Percentiles rank a stretch among this genome's conserved stretches.
Evolutionary conservation across 2,888 invertebrate genomes (phyloP).

Genomic region (Drosophila bunnanda): DNA sequence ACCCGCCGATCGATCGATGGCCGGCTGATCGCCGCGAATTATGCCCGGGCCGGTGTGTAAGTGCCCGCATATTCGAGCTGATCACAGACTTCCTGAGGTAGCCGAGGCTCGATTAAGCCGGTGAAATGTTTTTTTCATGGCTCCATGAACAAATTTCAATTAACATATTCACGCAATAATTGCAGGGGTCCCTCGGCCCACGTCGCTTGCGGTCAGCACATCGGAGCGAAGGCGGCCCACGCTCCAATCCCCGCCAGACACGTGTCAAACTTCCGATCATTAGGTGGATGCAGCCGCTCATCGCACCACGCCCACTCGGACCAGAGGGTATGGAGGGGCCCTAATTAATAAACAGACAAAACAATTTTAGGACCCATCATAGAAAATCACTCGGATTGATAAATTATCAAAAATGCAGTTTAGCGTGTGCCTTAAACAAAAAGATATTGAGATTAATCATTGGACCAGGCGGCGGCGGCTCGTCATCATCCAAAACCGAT

Average conservation of each 20-base stretch:
- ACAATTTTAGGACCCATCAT: slow-evolving; percentile 59
- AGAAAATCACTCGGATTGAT: slow-evolving; percentile 55
- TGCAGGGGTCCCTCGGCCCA: slow-evolving; percentile 46
- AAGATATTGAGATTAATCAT: slow-evolving; percentile 75
- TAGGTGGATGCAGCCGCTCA: slow-evolving; percentile 53
- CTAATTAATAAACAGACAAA: slow-evolving; percentile 77
- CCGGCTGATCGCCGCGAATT: slow-evolving; percentile 38
- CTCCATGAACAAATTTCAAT: slow-evolving; percentile 71
- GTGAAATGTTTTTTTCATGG: slow-evolving; percentile 65
- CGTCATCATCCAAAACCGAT: slow-evolving; percentile 42
- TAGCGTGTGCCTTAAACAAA: slow-evolving; percentile 74
- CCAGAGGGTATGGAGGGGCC: slow-evolving; percentile 21
- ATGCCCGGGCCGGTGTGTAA: slow-evolving; percentile 25
- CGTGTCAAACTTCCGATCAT: slow-evolving; percentile 81
- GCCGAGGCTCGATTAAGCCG: slow-evolving; percentile 32
- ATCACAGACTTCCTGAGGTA: slow-evolving; percentile 57
- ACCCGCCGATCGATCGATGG: slow-evolving; percentile 62
- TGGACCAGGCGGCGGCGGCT: slow-evolving; percentile 28
- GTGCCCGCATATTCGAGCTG: slow-evolving; percentile 67
- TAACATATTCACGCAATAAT: slow-evolving; percentile 81
- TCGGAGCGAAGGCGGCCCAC: slow-evolving; percentile 40
- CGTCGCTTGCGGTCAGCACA: slow-evolving; percentile 28
- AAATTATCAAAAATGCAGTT: slow-evolving; percentile 76
- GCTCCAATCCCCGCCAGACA: slow-evolving; percentile 48
- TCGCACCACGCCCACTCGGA: slow-evolving; percentile 59